Evolutionary conservation across 2,797 vertebrate genomes (phyloP).

Genomic region (Holocentrus rufus): DNA sequence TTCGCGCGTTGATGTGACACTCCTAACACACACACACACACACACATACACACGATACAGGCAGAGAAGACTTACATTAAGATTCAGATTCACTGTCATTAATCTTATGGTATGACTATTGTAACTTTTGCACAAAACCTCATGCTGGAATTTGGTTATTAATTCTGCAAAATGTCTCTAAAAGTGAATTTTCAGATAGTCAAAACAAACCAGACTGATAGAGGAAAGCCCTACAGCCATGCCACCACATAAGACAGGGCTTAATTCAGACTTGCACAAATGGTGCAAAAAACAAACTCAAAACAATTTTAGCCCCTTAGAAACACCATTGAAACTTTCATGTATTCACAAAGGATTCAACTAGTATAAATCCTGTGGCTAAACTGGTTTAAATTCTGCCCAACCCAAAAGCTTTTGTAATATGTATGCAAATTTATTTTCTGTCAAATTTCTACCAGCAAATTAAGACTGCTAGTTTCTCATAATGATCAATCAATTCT

Average conservation of each 20-base stretch:
- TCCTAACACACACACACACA: no score
- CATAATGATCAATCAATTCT: conserved; percentile 68
- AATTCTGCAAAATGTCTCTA: not conserved
- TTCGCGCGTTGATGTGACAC: not conserved
- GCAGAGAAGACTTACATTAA: not conserved
- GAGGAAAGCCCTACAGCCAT: not conserved
- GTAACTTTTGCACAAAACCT: not conserved
- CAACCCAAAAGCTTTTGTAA: conserved; percentile 62
- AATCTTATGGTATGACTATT: not conserved
- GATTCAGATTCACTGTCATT: not conserved
- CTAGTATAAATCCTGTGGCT: conserved; percentile 54
- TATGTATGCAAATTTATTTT: conserved; percentile 75
- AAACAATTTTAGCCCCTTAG: conserved; percentile 1
- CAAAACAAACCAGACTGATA: not conserved
- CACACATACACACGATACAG: not conserved
- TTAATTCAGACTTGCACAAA: not conserved
- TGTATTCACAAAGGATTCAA: conserved; percentile 53
- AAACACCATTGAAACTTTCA: conserved; percentile 46
- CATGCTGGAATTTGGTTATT: not conserved
- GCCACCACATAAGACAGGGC: not conserved
- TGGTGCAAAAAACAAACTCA: not conserved
- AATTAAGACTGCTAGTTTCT: conserved; percentile 68
- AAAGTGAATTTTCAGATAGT: not conserved
- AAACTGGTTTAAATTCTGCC: conserved; percentile 60
- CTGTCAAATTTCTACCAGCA: conserved; percentile 66